Base-by-base conservation (phyloP, 2,797 vertebrate species). In the Perodicticus potto region DNA sequence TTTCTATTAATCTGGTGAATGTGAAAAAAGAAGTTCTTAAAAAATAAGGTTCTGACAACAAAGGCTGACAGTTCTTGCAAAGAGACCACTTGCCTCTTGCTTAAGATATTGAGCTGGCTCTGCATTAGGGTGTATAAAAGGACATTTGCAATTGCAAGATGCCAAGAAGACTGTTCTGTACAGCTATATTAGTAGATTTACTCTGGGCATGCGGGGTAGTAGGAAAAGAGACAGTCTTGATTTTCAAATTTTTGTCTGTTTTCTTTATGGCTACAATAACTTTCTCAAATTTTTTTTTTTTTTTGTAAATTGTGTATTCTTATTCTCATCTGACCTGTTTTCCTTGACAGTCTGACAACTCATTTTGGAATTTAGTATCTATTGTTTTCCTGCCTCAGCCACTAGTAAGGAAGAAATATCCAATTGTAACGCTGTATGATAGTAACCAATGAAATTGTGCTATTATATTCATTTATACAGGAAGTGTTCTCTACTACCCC, bases 1-100 rank as follows among this genome's bases (percentile, higher is more conserved):
- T 29, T 45, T 59, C 5, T 27, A 61, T 67, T 74, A 3, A 67
- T 73, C 37, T 43, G 29, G 8, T 69, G 43, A 32, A 67, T 25
- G 19, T 53, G 7, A 14, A 22, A 40, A 65, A 76, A 43, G 11
- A 7, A 45, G 7, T 37, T 67, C 59, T 87, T 86, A 34, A 59
- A 67, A 95, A 88, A 70, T 19, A 63, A 89, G 3, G 13, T 23
- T 89, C n/a, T 89, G 37, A 84, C 17, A 95, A 85, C 23, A 65
- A 82, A 45, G 22, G 7, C 5, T 76, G 3, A 29, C 17, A 61
- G 27, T 88, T 81, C 19, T 59, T 53, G 19, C 27, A 77, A n/a
- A 63, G 14, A 76, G 27, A 32, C 8, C 40, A 8, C 7, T 22
- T 70, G 32, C 12, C 7, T 82, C 3, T 76, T 82, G n/a, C 2